These are phyloP conservation scores for Penaeus monodon DNA, from an alignment of 2,888 invertebrate genomes.

Conservation along the genomic window DNA sequence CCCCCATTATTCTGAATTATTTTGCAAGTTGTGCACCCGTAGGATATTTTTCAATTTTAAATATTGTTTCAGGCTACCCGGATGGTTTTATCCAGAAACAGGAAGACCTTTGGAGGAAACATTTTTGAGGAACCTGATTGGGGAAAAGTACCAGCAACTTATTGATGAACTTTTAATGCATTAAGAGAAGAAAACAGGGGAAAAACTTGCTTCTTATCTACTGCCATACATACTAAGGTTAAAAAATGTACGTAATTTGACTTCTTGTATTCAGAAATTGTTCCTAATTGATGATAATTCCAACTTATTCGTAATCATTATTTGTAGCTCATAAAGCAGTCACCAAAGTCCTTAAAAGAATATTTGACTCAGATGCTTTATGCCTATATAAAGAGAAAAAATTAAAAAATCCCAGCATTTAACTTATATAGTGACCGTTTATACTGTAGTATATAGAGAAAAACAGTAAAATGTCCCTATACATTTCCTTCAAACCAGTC, in stretches of 20 bases:
- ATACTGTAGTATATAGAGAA: too few relatives aligned
- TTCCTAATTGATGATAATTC: not conserved
- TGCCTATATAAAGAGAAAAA: too few relatives aligned
- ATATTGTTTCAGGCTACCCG: slow-evolving; percentile 23
- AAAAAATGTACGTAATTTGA: not conserved
- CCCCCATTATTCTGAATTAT: too few relatives aligned
- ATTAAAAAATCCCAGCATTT: too few relatives aligned
- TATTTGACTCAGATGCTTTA: too few relatives aligned
- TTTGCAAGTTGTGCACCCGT: too few relatives aligned
- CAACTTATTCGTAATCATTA: too few relatives aligned
- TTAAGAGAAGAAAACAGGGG: slow-evolving; percentile 34
- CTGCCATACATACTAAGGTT: slow-evolving; percentile 27
- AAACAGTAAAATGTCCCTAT: too few relatives aligned
- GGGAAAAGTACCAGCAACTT: slow-evolving; percentile 36
- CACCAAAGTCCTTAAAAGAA: too few relatives aligned
- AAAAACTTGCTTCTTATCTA: slow-evolving; percentile 24
- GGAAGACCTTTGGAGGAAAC: slow-evolving; percentile 51
- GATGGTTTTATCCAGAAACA: slow-evolving; percentile 32
- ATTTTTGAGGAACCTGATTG: slow-evolving; percentile 48
- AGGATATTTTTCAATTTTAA: not conserved
- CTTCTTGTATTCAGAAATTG: not conserved
- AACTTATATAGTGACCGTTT: too few relatives aligned
- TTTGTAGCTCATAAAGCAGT: too few relatives aligned
- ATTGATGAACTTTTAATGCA: slow-evolving; percentile 36
- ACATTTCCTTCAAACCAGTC: too few relatives aligned